A percentile compares a stretch with the other conserved stretches of the same genome.
These are phyloP conservation scores for Meda fulgida DNA, from an alignment of 2,797 vertebrate species.

Conservation along the genomic window DNA sequence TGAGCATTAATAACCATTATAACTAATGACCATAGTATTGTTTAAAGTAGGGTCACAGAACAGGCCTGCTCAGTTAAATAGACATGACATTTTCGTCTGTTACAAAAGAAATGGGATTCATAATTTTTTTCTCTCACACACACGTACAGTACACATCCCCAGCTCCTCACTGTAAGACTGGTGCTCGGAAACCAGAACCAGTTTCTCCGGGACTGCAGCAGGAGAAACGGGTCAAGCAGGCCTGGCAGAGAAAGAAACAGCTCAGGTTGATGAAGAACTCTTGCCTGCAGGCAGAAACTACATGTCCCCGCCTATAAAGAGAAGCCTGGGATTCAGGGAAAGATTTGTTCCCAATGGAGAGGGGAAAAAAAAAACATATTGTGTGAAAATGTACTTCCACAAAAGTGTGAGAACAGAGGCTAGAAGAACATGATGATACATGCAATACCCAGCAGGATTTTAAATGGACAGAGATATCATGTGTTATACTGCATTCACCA, in stretches of 20 bases:
- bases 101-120: conserved; percentile 46
- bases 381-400: conserved; percentile 19
- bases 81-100: conserved; percentile 10
- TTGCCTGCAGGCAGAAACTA: conserved; percentile 62
- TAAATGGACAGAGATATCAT: neutral
- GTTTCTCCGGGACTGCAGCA: conserved; percentile 59
- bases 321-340: conserved; percentile 47
- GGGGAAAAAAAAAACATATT: neutral
- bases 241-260: conserved; percentile 52
- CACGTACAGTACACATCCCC: conserved; percentile 21
- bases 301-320: conserved; percentile 26
- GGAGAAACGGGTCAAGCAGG: conserved; percentile 51
- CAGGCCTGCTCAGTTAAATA: conserved; percentile 16
- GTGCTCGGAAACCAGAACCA: conserved; percentile 50
- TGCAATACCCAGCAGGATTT: conserved; percentile 18
- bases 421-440: conserved; percentile 26
- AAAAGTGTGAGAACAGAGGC: conserved; percentile 33
- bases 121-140: neutral
- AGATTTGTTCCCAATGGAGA: conserved; percentile 36
- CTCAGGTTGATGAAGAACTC: conserved; percentile 27
- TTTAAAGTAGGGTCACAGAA: conserved; percentile 34
- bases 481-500: neutral
- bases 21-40: conserved; percentile 2
- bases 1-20: neutral
- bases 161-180: conserved; percentile 11